phyloP scores from a whole-genome alignment of 2,888 invertebrate genomes.

The Zaprionus obscuricornis region DNA sequence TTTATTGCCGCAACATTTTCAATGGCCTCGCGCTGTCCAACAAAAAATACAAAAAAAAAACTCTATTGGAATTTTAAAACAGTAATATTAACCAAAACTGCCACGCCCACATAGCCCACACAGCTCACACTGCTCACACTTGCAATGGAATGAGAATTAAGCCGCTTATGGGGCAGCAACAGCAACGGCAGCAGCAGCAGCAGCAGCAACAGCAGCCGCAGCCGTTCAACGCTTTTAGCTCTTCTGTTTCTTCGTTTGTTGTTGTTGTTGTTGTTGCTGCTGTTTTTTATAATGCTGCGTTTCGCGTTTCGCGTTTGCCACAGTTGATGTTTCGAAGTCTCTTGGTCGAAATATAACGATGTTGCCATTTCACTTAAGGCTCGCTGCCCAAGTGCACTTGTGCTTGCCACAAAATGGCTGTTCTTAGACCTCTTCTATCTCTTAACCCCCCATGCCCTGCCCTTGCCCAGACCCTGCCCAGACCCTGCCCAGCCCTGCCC shows the following conservation, averaged over 20 bases:
- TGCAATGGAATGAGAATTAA: slow-evolving; percentile 55
- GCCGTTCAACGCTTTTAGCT: slow-evolving; percentile 36
- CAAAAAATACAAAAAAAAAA: too few species aligned
- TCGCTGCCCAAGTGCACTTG: slow-evolving; percentile 79
- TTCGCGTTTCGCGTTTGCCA: slow-evolving; percentile 25
- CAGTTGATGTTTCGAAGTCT: slow-evolving; percentile 25
- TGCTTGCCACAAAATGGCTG: slow-evolving; percentile 70
- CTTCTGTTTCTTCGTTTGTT: slow-evolving; percentile 32
- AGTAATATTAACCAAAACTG: slow-evolving; percentile 12
- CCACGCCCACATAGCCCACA: background rate
- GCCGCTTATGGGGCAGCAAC: slow-evolving; percentile 76
- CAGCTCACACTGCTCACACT: background rate
- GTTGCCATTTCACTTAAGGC: slow-evolving; percentile 74
- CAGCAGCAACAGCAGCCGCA: too few species aligned
- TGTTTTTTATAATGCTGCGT: too few species aligned
- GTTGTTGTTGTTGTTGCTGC: slow-evolving; percentile 10
- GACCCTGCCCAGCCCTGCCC: background rate
- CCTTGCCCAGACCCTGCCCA: background rate
- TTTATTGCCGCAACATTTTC: slow-evolving; percentile 45
- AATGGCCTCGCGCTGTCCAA: slow-evolving; percentile 15
- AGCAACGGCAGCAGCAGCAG: too few species aligned
- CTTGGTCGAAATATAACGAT: slow-evolving; percentile 53
- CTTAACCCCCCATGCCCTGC: background rate
- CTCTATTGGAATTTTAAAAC: slow-evolving; percentile 31
- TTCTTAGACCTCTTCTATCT: slow-evolving; percentile 9